A percentile compares a stretch with the other conserved stretches of the same genome.
Evolutionary conservation across 2,113 vertebrate genomes (phyloP).

Genomic region (Rafetus swinhoei): DNA sequence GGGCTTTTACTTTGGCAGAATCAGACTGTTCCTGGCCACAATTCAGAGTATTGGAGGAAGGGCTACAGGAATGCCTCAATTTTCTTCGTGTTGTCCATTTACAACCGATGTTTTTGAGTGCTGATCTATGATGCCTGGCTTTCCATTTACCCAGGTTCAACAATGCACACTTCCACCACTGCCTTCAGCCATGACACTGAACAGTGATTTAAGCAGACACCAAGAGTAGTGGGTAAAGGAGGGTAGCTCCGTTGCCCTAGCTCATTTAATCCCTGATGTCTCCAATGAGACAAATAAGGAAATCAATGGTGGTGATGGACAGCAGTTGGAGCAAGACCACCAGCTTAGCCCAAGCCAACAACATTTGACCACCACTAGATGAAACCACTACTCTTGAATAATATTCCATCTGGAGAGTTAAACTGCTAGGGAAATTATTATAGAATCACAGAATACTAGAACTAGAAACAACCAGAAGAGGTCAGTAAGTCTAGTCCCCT

Average conservation of each 20-base stretch:
- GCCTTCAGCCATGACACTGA: background rate
- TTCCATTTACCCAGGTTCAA: background rate
- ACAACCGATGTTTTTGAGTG: background rate
- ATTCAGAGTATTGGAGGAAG: conserved; percentile 3
- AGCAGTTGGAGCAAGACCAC: rapidly evolving
- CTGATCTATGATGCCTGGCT: background rate
- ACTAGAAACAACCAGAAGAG: too few species aligned
- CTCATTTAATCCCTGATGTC: background rate
- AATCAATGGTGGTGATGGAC: background rate
- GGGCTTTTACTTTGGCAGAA: conserved; percentile 44
- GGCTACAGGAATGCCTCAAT: background rate
- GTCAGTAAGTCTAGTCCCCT: too few species aligned
- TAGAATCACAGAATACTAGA: too few species aligned
- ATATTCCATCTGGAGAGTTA: background rate
- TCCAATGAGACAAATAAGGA: background rate
- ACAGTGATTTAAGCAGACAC: background rate
- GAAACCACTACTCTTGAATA: background rate
- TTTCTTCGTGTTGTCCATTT: conserved; percentile 51
- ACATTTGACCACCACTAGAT: rapidly evolving
- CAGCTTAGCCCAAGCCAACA: background rate
- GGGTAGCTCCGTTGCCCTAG: rapidly evolving
- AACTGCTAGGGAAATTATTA: background rate
- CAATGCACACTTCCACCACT: background rate
- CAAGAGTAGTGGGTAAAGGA: background rate
- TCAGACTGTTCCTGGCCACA: background rate